A percentile compares a stretch with the other conserved stretches of the same genome.
Evolutionary conservation across 2,113 vertebrate genomes (phyloP).

Genomic region (Alethe castanea): DNA sequence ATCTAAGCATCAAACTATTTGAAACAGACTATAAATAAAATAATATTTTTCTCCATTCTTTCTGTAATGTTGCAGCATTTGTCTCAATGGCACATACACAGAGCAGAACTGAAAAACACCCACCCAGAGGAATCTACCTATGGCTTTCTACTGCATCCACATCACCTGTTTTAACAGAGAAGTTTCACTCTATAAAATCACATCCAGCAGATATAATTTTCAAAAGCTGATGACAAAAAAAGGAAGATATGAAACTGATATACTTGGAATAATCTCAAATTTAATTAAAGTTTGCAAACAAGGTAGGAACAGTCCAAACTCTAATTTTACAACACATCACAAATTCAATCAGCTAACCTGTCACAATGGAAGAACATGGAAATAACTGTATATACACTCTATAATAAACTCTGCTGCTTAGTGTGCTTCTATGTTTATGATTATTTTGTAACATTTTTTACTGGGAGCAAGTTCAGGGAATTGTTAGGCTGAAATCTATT

Average conservation of each 20-base stretch:
- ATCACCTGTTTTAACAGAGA: background rate
- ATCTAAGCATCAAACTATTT: background rate
- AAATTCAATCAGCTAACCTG: background rate
- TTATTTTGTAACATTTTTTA: background rate
- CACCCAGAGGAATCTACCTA: background rate
- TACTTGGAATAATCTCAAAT: background rate
- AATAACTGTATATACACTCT: background rate
- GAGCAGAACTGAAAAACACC: background rate
- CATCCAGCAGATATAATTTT: background rate
- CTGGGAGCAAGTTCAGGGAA: background rate
- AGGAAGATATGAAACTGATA: background rate
- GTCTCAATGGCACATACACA: background rate
- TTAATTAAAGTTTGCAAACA: background rate
- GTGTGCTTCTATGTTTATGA: background rate
- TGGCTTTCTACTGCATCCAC: background rate
- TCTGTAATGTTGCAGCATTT: background rate
- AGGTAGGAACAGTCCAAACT: background rate
- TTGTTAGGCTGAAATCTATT: background rate
- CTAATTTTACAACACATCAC: background rate
- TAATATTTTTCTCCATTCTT: background rate
- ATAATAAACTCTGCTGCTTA: background rate
- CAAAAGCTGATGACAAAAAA: background rate
- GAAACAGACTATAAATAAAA: background rate
- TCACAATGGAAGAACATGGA: background rate
- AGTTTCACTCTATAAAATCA: background rate